A percentile compares a stretch with the other conserved stretches of the same genome.
These are phyloP conservation scores for Enteromius mattozi DNA, from an alignment of 2,797 vertebrate genomes.

Conservation along the genomic window DNA sequence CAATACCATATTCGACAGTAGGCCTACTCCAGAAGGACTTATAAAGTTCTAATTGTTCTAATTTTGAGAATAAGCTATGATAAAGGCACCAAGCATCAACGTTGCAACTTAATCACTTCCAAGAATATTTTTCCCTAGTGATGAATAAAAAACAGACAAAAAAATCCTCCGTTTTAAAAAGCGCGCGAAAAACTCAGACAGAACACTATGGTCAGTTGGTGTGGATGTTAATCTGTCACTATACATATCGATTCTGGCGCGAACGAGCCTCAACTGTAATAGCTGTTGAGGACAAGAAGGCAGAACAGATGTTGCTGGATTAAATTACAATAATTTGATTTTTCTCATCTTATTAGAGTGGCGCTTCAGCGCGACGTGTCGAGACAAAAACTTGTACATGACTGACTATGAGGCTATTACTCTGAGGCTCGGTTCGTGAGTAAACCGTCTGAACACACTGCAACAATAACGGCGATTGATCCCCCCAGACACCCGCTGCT, in stretches of 20 bases:
- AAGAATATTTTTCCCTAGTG: background rate
- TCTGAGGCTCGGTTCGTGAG: conserved; percentile 41
- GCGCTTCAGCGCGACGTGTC: background rate
- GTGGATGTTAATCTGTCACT: background rate
- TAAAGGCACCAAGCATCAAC: background rate
- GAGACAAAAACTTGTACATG: conserved; percentile 13
- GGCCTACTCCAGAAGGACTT: background rate
- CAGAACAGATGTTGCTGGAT: conserved; percentile 41
- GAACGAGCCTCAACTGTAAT: background rate
- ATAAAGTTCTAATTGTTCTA: background rate
- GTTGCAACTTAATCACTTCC: background rate
- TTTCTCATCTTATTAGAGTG: conserved; percentile 11
- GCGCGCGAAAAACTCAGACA: background rate
- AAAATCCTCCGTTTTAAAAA: background rate
- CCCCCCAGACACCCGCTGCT: conserved; percentile 25
- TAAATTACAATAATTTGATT: conserved; percentile 40
- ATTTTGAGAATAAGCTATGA: background rate
- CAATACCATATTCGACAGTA: background rate
- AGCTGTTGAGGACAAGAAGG: background rate
- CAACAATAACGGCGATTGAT: conserved; percentile 40
- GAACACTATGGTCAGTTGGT: background rate
- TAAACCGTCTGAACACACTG: conserved; percentile 50
- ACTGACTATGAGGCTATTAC: background rate
- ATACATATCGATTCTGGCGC: background rate
- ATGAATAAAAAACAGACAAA: too few relatives aligned